Conservation (phyloP, 2,888 invertebrate genomes). For the Aleiodes leptofemur region DNA sequence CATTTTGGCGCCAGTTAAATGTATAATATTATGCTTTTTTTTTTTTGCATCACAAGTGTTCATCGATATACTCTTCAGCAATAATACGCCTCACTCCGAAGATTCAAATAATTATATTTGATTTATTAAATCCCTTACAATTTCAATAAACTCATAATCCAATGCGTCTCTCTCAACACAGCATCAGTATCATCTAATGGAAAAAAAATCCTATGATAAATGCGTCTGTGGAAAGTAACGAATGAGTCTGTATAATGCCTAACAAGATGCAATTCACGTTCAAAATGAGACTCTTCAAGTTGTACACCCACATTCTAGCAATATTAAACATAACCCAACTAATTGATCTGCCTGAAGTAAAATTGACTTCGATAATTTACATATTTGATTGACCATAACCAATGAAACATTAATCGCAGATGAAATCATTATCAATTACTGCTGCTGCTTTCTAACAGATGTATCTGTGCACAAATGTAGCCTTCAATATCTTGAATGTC, state of each 20-base stretch:
- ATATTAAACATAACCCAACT: slow-evolving; percentile 56
- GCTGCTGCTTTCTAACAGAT: background rate
- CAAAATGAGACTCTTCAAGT: slow-evolving; percentile 6
- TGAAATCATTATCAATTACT: slow-evolving; percentile 16
- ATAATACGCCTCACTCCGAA: background rate
- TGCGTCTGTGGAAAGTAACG: background rate
- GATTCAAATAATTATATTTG: background rate
- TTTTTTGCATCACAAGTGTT: background rate
- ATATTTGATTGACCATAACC: slow-evolving; percentile 57
- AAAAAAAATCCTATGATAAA: background rate
- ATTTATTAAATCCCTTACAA: background rate
- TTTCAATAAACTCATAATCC: background rate
- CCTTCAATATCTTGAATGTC: slow-evolving; percentile 60
- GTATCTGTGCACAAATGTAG: slow-evolving; percentile 51
- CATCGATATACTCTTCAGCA: slow-evolving; percentile 8
- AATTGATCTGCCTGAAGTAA: slow-evolving; percentile 64
- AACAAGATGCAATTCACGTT: background rate
- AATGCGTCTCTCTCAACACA: background rate
- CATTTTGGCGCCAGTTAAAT: slow-evolving; percentile 48
- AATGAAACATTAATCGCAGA: slow-evolving; percentile 57
- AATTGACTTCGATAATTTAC: slow-evolving; percentile 59
- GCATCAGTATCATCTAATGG: too few relatives aligned
- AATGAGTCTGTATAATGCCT: background rate
- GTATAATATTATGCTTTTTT: background rate
- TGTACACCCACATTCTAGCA: slow-evolving; percentile 21